Conservation (phyloP, 2,113 vertebrate genomes). For the Melanerpes aurifrons region DNA sequence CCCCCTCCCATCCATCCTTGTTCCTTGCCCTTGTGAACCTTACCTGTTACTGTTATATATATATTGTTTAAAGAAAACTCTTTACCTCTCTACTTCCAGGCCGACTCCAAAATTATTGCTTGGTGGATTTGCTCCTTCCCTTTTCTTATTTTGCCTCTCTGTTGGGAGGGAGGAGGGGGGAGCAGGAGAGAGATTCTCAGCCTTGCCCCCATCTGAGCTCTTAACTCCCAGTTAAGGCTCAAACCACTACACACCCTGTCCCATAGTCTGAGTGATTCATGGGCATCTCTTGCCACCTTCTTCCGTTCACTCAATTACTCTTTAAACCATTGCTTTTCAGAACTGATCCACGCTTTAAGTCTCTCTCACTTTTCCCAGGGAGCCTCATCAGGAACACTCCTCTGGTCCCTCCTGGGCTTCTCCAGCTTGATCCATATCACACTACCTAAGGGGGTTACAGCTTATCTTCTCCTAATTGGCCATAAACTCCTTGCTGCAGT, state of each 20-base stretch:
- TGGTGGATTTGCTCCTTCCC: too few relatives aligned
- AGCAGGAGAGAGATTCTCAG: too few relatives aligned
- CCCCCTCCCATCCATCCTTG: too few relatives aligned
- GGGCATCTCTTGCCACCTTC: neutral
- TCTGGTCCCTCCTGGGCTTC: neutral
- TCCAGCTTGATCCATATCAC: neutral
- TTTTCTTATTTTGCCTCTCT: too few relatives aligned
- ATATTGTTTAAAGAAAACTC: too few relatives aligned
- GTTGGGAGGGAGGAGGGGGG: too few relatives aligned
- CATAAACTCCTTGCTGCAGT: rapidly evolving
- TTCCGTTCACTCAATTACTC: neutral
- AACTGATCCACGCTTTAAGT: neutral
- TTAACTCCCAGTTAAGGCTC: too few relatives aligned
- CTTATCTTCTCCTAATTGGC: neutral
- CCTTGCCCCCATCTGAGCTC: too few relatives aligned
- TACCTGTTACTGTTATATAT: too few relatives aligned
- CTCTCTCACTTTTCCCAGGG: neutral
- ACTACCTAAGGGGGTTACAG: neutral
- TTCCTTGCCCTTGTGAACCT: too few relatives aligned
- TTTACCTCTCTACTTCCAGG: too few relatives aligned
- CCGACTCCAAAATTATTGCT: too few relatives aligned
- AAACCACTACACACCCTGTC: neutral
- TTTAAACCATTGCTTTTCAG: neutral
- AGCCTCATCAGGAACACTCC: neutral
- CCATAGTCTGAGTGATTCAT: rapidly evolving